These are phyloP conservation scores for Netelia fuscicornis DNA, from an alignment of 2,888 invertebrate genomes.

Conservation along the genomic window DNA sequence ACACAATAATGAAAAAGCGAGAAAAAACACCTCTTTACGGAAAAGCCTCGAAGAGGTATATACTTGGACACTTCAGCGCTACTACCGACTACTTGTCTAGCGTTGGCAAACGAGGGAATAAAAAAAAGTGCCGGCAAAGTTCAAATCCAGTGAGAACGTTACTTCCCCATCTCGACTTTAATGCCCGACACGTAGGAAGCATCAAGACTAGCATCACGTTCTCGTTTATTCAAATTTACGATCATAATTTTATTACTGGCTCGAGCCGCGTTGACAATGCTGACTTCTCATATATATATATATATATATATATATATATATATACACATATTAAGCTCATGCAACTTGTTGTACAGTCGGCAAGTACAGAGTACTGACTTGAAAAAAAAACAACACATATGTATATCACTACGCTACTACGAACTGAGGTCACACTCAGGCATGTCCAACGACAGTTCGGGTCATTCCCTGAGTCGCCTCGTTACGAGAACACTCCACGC, in stretches of 20 bases:
- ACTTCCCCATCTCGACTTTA: not conserved
- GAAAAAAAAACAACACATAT: not conserved
- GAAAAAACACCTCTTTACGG: not conserved
- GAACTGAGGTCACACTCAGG: constrained; percentile 63
- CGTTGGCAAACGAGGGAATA: not conserved
- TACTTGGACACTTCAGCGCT: not conserved
- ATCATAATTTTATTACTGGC: constrained; percentile 69
- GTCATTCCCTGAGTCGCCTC: constrained; percentile 40
- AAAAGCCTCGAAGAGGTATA: constrained; percentile 4
- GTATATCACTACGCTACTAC: constrained; percentile 9
- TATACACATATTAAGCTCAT: constrained; percentile 52
- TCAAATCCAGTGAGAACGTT: not conserved
- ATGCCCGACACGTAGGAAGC: constrained; percentile 81
- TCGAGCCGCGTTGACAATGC: constrained; percentile 50
- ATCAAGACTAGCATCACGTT: constrained; percentile 75
- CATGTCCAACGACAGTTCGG: constrained; percentile 28
- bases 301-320: not conserved
- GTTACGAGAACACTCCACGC: constrained; percentile 41
- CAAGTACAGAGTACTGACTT: constrained; percentile 43
- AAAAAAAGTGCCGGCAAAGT: not conserved
- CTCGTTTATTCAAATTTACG: constrained; percentile 82
- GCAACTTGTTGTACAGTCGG: constrained; percentile 64
- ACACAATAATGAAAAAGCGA: constrained; percentile 1
- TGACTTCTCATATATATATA: constrained; percentile 5
- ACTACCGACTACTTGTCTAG: not conserved